Evolutionary conservation across 2,797 vertebrate species (phyloP).

Genomic region (Myiothlypis coronata): DNA sequence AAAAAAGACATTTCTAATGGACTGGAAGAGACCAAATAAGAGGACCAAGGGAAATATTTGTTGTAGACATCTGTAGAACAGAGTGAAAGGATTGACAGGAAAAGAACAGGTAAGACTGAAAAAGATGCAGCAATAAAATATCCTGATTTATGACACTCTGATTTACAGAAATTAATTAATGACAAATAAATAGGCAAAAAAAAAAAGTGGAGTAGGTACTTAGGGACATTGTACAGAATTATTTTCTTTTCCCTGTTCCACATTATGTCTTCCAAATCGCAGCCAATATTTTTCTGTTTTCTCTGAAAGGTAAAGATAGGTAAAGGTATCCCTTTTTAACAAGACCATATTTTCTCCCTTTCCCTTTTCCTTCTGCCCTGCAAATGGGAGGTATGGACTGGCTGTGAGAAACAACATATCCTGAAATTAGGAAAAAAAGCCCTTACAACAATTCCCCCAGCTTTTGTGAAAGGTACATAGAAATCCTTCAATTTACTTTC

Average conservation of each 20-base stretch:
- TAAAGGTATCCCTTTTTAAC: not conserved
- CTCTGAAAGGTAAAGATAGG: not conserved
- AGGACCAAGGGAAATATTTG: not conserved
- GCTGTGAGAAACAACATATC: not conserved
- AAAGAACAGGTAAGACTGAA: not conserved
- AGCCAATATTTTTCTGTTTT: not conserved
- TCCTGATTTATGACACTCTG: not conserved
- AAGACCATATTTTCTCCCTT: not conserved
- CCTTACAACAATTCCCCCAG: not conserved
- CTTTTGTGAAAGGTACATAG: not conserved
- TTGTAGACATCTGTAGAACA: not conserved
- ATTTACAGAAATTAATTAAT: not conserved
- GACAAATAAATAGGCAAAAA: not conserved
- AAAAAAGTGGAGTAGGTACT: not conserved
- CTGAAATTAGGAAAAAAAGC: not conserved
- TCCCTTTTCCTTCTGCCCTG: not conserved
- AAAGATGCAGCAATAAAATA: not conserved
- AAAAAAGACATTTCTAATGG: not conserved
- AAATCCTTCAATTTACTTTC: not conserved
- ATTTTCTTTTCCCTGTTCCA: not conserved
- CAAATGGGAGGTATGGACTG: too few relatives aligned
- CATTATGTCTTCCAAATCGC: not conserved
- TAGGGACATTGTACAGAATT: not conserved
- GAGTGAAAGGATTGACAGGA: not conserved
- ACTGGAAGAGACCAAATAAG: not conserved